Percentiles rank a stretch among this genome's conserved stretches.
phyloP scores from a whole-genome alignment of 2,113 vertebrate species.

The Garra rufa region DNA sequence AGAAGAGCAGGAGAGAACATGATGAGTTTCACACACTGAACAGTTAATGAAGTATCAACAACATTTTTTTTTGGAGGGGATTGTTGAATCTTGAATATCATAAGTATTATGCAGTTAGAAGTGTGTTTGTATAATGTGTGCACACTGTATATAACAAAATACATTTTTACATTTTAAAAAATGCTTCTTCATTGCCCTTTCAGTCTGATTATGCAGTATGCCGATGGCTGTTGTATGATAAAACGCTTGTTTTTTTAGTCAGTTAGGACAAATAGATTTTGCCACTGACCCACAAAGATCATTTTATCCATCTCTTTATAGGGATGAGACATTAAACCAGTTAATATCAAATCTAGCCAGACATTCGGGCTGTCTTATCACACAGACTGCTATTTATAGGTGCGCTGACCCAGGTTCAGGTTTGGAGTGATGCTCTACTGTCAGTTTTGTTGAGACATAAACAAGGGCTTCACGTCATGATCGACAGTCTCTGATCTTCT shows the following conservation, averaged over 20 bases:
- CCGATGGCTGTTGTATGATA: neutral
- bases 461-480: neutral
- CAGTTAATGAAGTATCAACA: neutral
- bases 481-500: conserved; percentile 15
- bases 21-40: conserved; percentile 6
- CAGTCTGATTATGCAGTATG: too few relatives aligned
- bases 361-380: conserved; percentile 10
- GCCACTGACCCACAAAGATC: neutral
- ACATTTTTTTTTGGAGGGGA: neutral
- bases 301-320: neutral
- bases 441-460: conserved; percentile 19
- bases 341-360: conserved; percentile 37
- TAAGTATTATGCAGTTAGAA: neutral
- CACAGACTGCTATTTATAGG: neutral
- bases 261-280: neutral
- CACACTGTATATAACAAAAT: too few relatives aligned
- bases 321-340: conserved; percentile 29
- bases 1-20: conserved; percentile 11
- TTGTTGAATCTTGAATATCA: neutral
- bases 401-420: neutral
- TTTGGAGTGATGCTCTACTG: neutral
- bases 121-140: neutral
- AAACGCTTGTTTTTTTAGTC: neutral
- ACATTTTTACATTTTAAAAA: too few relatives aligned
- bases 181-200: too few relatives aligned